Evolutionary conservation across 1,140 invertebrate species (phyloP).

Genomic region (Harlomillsia oculata): DNA sequence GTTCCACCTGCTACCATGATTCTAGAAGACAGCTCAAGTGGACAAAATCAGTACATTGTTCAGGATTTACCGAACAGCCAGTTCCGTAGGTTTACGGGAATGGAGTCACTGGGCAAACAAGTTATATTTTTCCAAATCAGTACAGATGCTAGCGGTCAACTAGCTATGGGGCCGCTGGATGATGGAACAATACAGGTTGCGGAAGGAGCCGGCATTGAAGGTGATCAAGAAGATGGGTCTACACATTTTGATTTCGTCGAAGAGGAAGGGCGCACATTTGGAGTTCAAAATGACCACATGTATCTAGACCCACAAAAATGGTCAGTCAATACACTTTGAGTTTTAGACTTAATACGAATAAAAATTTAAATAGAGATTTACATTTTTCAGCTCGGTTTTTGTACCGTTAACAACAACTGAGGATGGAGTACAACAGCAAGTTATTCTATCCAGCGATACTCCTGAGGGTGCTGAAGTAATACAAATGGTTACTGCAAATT

Average conservation of each 20-base stretch:
- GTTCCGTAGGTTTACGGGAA: constrained; percentile 26
- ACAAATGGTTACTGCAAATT: constrained; percentile 5
- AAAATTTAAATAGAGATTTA: background rate
- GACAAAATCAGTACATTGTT: constrained; percentile 24
- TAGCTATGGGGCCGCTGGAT: constrained; percentile 8
- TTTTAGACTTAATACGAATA: background rate
- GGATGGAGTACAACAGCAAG: constrained; percentile 12
- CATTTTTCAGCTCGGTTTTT: constrained; percentile 26
- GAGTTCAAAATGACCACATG: constrained; percentile 29
- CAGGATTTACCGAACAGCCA: constrained; percentile 33
- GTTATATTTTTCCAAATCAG: constrained; percentile 32
- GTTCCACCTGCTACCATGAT: constrained; percentile 24
- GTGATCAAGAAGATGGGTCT: constrained; percentile 10
- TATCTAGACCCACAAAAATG: constrained; percentile 29
- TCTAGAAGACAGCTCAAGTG: constrained; percentile 12
- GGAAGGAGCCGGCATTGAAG: constrained; percentile 3
- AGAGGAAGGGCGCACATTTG: constrained; percentile 7
- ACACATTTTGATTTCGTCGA: constrained; percentile 14
- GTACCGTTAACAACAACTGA: constrained; percentile 18
- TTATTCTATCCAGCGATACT: constrained; percentile 12
- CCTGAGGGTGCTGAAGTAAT: constrained; percentile 11
- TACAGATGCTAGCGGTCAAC: constrained; percentile 19
- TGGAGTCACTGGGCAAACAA: constrained; percentile 32
- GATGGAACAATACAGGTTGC: constrained; percentile 11
- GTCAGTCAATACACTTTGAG: background rate